phyloP scores from a whole-genome alignment of 2,113 vertebrate species.

The Trematocara stigmaticum region DNA sequence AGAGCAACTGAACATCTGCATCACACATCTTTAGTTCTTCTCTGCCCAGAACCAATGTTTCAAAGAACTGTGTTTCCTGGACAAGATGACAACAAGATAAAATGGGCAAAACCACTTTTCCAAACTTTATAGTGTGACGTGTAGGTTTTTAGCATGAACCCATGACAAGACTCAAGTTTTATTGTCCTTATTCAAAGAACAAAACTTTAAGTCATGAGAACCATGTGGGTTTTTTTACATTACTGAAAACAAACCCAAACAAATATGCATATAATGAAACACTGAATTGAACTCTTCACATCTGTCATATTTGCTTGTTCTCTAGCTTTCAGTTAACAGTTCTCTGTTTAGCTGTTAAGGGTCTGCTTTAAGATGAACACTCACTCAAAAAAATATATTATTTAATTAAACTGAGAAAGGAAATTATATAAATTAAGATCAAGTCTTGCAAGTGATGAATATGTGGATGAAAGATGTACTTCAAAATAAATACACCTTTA shows the following conservation, averaged over 20 bases:
- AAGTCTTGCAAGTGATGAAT: background rate
- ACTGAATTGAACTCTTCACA: background rate
- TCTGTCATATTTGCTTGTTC: background rate
- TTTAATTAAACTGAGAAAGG: background rate
- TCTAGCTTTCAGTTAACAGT: background rate
- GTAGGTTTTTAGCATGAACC: background rate
- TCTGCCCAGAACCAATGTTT: background rate
- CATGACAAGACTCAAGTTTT: background rate
- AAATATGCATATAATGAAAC: background rate
- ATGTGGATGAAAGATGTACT: background rate
- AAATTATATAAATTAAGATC: background rate
- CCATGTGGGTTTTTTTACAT: background rate
- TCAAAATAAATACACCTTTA: background rate
- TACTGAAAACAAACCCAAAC: background rate
- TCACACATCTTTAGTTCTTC: background rate
- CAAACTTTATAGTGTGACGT: background rate
- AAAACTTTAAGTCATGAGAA: background rate
- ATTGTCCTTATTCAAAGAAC: background rate
- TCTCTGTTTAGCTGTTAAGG: background rate
- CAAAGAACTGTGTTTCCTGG: background rate
- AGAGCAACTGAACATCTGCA: too few species aligned
- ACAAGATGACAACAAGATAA: background rate
- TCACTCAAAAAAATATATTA: background rate
- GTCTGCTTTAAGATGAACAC: background rate
- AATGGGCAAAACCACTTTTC: background rate